Percentiles rank a stretch among this genome's conserved stretches.
phyloP scores from a whole-genome alignment of 2,797 vertebrate species.

The Tragelaphus oryx region DNA sequence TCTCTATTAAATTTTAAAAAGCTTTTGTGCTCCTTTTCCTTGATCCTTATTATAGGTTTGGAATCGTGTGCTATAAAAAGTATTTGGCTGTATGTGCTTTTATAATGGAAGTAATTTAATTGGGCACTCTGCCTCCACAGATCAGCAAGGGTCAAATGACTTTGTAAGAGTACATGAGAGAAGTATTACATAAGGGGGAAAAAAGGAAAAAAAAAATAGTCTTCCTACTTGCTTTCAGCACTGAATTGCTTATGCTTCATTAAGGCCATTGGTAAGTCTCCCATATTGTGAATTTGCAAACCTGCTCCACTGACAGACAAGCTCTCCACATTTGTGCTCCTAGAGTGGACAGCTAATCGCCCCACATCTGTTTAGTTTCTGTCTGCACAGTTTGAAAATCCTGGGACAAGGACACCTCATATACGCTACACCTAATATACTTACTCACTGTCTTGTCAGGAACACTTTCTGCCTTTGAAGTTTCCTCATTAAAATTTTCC shows the following conservation, averaged over 20 bases:
- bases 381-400: background rate
- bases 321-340: background rate
- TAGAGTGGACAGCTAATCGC: background rate
- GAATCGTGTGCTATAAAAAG: constrained; percentile 43
- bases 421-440: background rate
- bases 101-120: constrained; percentile 61
- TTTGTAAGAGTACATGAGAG: constrained; percentile 29
- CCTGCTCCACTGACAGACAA: background rate
- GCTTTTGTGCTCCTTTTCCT: constrained; percentile 51
- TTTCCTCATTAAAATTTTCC: background rate
- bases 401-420: background rate
- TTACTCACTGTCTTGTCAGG: background rate
- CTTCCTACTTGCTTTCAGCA: background rate
- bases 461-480: background rate
- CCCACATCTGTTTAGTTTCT: background rate
- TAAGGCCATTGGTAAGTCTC: background rate
- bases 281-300: background rate
- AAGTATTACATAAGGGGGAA: background rate
- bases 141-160: constrained; percentile 46
- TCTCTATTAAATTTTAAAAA: constrained; percentile 58
- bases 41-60: constrained; percentile 60
- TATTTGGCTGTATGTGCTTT: constrained; percentile 47
- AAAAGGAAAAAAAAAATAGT: background rate
- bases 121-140: constrained; percentile 53
- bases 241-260: background rate